Percentiles rank a stretch among this genome's conserved stretches.
Conservation (phyloP, 1,140 invertebrate genomes). For the Drosophila ohnishii region DNA sequence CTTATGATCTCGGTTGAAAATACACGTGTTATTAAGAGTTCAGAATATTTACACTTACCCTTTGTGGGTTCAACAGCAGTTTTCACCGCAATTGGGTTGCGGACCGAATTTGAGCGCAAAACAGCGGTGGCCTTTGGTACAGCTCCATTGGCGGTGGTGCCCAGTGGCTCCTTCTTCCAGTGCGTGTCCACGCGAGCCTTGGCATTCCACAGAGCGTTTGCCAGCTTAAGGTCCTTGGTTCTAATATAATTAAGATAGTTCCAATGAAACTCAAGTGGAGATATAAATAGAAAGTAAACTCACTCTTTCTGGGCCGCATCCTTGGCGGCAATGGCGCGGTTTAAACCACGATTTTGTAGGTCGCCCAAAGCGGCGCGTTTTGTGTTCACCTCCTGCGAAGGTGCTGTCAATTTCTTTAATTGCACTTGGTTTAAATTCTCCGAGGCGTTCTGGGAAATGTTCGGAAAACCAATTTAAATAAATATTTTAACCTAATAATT, state of each 20-base stretch:
- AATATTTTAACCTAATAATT: neutral
- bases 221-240: constrained; percentile 69
- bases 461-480: too few relatives aligned
- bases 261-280: neutral
- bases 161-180: constrained; percentile 75
- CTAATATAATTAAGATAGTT: neutral
- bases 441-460: constrained; percentile 57
- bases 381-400: constrained; percentile 64
- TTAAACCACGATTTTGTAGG: constrained; percentile 75
- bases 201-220: constrained; percentile 57
- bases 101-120: constrained; percentile 71
- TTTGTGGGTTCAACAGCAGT: constrained; percentile 45
- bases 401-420: constrained; percentile 72
- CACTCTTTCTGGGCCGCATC: constrained; percentile 76
- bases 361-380: constrained; percentile 79
- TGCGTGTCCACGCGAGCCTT: constrained; percentile 79
- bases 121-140: constrained; percentile 26
- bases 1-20: neutral
- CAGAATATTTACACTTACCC: constrained; percentile 34
- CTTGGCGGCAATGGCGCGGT: constrained; percentile 49
- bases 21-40: neutral
- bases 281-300: constrained; percentile 19
- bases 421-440: constrained; percentile 69
- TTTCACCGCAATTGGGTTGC: constrained; percentile 37
- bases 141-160: constrained; percentile 27